Evolutionary conservation across 2,888 invertebrate genomes (phyloP), one percentile per base, ranked within the genome.

Genomic region (Fragum whitleyi): DNA sequence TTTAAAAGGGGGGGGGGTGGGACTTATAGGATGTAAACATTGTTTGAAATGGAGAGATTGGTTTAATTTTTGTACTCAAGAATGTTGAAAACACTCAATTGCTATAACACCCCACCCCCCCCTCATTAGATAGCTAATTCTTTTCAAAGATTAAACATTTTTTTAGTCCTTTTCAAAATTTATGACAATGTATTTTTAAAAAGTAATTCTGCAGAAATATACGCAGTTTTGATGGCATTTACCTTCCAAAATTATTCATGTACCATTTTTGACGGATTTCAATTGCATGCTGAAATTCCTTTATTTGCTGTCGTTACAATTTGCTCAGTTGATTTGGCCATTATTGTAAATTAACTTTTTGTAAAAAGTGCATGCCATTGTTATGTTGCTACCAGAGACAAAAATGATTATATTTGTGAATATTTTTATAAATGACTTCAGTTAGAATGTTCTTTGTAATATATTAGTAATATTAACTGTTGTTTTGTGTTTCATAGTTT

Each of bases 351-450:
- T 65, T 65, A 23, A 57, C 7, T 26, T 61, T 26, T 42, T 42
- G 9, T 65, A 16, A 21, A 32, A 42, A 65, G 32, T 65, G 65
- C 65, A 65, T 65, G 65, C 65, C 21, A 21, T 65, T 65, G 65
- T 65, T 61, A 42, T 65, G 65, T 65, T 65, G 42, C 36, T 65
- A 42, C 65, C 65, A 65, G 65, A 65, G 39, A 36, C 36, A 36
- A 65, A 65, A 16, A 65, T 65, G 47, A 65, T 65, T 42, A 65
- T 59, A 78, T 81, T 73, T 77, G 62, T 78, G 81, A 78, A 81
- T 81, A 78, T 81, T 81, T 81, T 77, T 81, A 74, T 78, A 73
- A 61, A 73, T 73, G 61, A 19, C 55, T 36, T 70, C 55, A 57
- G 53, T 70, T 55, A 36, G 65, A 65, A 65, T 65, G 7, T 65